Percentiles rank a stretch among this genome's conserved stretches.
phyloP scores from a whole-genome alignment of 1,140 invertebrate species.

The Microplitis demolitor region DNA sequence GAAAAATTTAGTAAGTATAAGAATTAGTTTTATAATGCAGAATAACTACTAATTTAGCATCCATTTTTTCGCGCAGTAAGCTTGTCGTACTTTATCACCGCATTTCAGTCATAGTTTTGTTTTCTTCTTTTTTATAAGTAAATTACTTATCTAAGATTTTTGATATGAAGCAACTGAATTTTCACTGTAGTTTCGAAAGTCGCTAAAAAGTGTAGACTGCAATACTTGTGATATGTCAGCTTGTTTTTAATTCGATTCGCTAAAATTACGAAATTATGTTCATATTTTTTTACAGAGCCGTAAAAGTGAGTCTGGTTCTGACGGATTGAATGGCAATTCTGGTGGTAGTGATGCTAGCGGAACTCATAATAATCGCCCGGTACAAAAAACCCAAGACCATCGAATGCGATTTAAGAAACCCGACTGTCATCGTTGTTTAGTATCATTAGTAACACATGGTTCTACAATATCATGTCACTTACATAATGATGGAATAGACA shows the following conservation, averaged over 20 bases:
- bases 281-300: slow-evolving; percentile 51
- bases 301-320: slow-evolving; percentile 68
- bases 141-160: no score
- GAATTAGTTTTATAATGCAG: neutral
- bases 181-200: no score
- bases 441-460: slow-evolving; percentile 67
- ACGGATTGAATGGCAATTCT: slow-evolving; percentile 53
- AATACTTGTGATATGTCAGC: no score
- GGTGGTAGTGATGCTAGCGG: slow-evolving; percentile 53
- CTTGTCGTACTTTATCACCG: no score
- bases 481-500: slow-evolving; percentile 60
- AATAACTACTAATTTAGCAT: neutral
- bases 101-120: no score
- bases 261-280: neutral
- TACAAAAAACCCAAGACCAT: slow-evolving; percentile 41
- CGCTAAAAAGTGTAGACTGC: no score
- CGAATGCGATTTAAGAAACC: slow-evolving; percentile 37
- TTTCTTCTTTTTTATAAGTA: no score
- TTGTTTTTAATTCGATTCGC: no score
- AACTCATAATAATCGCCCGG: slow-evolving; percentile 42
- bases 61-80: no score
- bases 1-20: slow-evolving; percentile 60
- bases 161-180: no score
- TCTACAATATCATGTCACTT: slow-evolving; percentile 69
- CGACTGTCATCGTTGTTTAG: slow-evolving; percentile 40